Conservation (phyloP, 2,113 vertebrate genomes). For the Otus sunia region DNA sequence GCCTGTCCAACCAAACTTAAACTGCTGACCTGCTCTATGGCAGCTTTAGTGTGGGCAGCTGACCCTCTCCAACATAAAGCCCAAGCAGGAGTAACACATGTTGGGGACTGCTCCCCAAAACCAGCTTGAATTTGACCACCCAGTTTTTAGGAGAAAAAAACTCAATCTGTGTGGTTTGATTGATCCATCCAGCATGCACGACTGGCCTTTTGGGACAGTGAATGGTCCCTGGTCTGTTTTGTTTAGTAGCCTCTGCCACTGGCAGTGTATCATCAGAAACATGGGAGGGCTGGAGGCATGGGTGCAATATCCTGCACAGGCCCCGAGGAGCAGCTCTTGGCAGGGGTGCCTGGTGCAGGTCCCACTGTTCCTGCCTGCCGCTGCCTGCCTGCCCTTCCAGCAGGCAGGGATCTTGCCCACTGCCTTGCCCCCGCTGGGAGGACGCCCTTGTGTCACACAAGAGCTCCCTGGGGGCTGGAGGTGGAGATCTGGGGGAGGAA, state of each 20-base stretch:
- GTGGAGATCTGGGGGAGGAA: not conserved
- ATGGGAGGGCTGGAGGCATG: not conserved
- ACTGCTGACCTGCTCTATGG: not conserved
- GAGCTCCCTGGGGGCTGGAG: not conserved
- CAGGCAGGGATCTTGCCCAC: accelerated
- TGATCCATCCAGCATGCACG: not conserved
- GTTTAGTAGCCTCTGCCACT: not conserved
- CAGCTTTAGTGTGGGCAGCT: not conserved
- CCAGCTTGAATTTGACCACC: not conserved
- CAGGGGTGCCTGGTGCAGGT: not conserved
- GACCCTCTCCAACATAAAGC: not conserved
- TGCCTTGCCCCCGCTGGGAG: not conserved
- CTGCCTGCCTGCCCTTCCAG: not conserved
- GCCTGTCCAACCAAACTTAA: not conserved
- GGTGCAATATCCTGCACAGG: not conserved
- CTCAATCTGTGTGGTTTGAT: not conserved
- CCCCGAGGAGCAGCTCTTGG: not conserved
- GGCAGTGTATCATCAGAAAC: accelerated
- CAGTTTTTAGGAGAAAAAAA: not conserved
- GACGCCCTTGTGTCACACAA: not conserved
- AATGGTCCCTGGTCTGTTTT: not conserved
- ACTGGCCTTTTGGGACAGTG: not conserved
- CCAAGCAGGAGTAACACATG: not conserved
- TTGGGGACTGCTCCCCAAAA: not conserved
- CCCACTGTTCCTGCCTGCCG: accelerated